Evolutionary conservation across 2,113 vertebrate genomes (phyloP).

Genomic region (Colinus virginianus): DNA sequence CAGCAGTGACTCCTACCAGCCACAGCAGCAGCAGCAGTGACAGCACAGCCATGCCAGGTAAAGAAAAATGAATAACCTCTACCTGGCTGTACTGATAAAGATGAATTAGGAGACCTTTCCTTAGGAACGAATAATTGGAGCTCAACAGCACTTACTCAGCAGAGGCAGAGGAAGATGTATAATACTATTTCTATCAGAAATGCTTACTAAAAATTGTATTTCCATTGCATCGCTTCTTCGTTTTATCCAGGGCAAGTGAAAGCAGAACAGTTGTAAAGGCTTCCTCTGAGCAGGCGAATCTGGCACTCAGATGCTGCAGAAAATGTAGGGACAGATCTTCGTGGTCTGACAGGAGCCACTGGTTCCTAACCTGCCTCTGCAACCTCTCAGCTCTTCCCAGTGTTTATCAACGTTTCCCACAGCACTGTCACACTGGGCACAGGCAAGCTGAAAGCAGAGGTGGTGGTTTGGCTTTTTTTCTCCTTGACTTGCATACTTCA

Average conservation of each 20-base stretch:
- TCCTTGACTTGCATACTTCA: conserved; percentile 53
- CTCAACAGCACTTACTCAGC: conserved; percentile 67
- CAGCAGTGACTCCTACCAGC: conserved; percentile 75
- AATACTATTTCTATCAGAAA: conserved; percentile 39
- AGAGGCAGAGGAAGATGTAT: conserved; percentile 64
- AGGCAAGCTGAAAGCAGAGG: neutral
- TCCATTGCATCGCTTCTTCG: conserved; percentile 27
- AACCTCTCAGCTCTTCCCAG: conserved; percentile 74
- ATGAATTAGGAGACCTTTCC: conserved; percentile 68
- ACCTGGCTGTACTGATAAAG: conserved; percentile 52
- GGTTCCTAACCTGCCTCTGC: conserved; percentile 67
- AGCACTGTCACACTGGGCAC: conserved; percentile 63
- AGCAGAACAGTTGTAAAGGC: conserved; percentile 24
- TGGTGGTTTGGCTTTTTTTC: conserved; percentile 6
- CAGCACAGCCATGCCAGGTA: conserved; percentile 83
- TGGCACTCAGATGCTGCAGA: conserved; percentile 41
- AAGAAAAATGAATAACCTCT: conserved; percentile 59
- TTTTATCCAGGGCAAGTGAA: conserved; percentile 38
- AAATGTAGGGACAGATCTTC: conserved; percentile 63
- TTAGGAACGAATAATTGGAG: conserved; percentile 57
- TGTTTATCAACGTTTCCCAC: conserved; percentile 80
- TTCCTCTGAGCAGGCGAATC: conserved; percentile 41
- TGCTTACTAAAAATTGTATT: conserved; percentile 47
- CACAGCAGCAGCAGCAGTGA: conserved; percentile 82
- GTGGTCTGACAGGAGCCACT: conserved; percentile 56